Conservation (phyloP, 1,140 invertebrate genomes). For the Drosophila bocqueti region DNA sequence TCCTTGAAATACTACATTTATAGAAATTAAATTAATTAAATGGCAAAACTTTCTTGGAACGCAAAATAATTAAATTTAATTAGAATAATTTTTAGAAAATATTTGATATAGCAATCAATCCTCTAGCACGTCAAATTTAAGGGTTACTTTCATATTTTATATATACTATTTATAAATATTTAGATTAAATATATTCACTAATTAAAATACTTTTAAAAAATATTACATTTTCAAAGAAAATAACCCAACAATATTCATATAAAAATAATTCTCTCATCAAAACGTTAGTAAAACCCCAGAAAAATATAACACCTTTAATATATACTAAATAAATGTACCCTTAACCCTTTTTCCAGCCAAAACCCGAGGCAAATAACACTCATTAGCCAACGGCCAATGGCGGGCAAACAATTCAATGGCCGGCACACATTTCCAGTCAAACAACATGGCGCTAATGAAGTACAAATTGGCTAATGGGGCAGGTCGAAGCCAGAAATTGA, state of each 20-base stretch:
- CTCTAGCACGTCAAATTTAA: too few species aligned
- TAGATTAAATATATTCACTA: too few species aligned
- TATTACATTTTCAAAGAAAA: not conserved
- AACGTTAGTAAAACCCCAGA: not conserved
- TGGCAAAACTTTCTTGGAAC: too few species aligned
- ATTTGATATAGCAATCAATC: too few species aligned
- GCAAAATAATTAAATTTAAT: too few species aligned
- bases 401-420: constrained; percentile 15
- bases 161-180: too few species aligned
- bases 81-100: too few species aligned
- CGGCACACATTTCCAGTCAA: constrained; percentile 5
- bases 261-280: not conserved
- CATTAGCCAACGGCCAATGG: constrained; percentile 39
- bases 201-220: too few species aligned
- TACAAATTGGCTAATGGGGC: constrained; percentile 75
- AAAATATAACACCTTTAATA: not conserved
- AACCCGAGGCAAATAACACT: constrained; percentile 32
- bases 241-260: not conserved
- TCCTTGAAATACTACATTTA: too few species aligned
- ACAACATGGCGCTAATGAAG: constrained; percentile 70
- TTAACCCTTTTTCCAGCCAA: constrained; percentile 9
- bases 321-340: too few species aligned
- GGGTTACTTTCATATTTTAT: too few species aligned
- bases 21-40: too few species aligned
- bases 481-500: constrained; percentile 30